Conservation (phyloP, 2,797 vertebrate genomes). For the Pseudochaenichthys georgianus region DNA sequence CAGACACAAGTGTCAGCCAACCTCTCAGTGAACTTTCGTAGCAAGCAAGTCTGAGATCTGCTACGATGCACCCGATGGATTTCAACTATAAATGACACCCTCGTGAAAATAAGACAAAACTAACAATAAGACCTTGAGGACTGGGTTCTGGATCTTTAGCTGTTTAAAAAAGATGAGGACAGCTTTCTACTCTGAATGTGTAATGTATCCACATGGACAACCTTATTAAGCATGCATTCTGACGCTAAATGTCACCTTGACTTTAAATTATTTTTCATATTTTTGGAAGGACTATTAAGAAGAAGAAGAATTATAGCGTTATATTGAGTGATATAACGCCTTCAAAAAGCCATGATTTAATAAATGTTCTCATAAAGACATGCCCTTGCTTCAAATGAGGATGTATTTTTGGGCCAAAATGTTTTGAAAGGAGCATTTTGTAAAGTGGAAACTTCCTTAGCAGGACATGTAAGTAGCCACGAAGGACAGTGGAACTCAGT, state of each 20-base stretch:
- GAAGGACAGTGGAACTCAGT: conserved; percentile 46
- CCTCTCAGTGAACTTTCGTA: background rate
- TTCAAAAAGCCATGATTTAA: background rate
- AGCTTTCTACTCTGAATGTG: too few relatives aligned
- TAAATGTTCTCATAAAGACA: background rate
- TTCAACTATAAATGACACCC: background rate
- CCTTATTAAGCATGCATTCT: too few relatives aligned
- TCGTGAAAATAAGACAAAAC: too few relatives aligned
- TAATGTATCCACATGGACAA: too few relatives aligned
- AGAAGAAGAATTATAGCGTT: background rate
- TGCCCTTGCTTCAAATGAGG: background rate
- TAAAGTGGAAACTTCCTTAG: conserved; percentile 34
- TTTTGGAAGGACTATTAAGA: background rate
- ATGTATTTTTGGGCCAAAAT: background rate
- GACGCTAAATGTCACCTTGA: background rate
- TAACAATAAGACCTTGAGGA: too few relatives aligned
- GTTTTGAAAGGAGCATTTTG: background rate
- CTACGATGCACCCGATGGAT: background rate
- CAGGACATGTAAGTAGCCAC: background rate
- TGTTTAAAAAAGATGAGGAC: too few relatives aligned
- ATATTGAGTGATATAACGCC: background rate
- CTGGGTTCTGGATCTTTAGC: too few relatives aligned
- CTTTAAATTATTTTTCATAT: background rate
- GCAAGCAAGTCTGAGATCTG: background rate
- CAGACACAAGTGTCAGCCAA: conserved; percentile 2